Evolutionary conservation across 1,140 invertebrate species (phyloP).

Genomic region (Metaphire vulgaris): DNA sequence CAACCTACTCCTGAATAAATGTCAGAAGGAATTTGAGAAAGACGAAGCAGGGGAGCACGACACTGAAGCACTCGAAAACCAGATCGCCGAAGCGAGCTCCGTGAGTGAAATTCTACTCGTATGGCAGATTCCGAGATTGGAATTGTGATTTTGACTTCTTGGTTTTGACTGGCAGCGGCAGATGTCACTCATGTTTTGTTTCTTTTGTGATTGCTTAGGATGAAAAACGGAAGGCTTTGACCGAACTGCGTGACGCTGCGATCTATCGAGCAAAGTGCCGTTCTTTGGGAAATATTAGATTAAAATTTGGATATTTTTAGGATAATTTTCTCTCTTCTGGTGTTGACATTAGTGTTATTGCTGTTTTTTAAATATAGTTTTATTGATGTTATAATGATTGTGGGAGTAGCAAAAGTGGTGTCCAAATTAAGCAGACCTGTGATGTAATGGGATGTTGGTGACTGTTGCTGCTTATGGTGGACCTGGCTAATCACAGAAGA

Average conservation of each 20-base stretch:
- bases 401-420: no score
- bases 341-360: background rate
- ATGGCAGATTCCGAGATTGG: no score
- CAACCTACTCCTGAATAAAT: slow-evolving; percentile 71
- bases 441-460: no score
- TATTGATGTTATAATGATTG: no score
- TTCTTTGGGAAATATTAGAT: slow-evolving; percentile 79
- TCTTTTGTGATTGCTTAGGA: slow-evolving; percentile 23
- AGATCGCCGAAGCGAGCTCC: slow-evolving; percentile 36
- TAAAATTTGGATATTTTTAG: slow-evolving; percentile 28
- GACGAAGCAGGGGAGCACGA: slow-evolving; percentile 59
- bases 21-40: slow-evolving; percentile 80
- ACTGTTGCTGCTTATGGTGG: no score
- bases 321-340: background rate
- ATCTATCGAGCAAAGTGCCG: slow-evolving; percentile 69
- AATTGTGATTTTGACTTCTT: background rate
- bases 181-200: slow-evolving; percentile 1
- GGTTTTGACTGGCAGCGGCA: background rate
- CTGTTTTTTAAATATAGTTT: no score
- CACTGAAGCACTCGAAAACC: slow-evolving; percentile 34
- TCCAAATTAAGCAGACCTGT: no score
- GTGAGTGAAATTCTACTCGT: slow-evolving; percentile 7
- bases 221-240: slow-evolving; percentile 32
- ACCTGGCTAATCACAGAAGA: no score
- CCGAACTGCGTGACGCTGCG: slow-evolving; percentile 58